Evolutionary conservation across 2,113 vertebrate genomes (phyloP).

Genomic region (Synchiropus splendidus): DNA sequence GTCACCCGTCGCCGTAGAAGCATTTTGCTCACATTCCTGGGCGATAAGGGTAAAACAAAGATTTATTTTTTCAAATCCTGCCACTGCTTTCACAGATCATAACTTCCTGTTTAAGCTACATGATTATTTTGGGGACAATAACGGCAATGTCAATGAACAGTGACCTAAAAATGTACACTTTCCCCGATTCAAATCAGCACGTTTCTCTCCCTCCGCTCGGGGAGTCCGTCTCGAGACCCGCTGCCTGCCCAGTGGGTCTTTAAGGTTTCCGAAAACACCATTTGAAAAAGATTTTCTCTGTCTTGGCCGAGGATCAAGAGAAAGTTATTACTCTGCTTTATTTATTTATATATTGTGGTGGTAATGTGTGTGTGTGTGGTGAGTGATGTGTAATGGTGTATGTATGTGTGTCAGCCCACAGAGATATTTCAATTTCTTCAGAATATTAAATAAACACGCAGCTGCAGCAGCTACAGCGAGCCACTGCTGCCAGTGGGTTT

Average conservation of each 20-base stretch:
- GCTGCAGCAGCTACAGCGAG: slow-evolving; percentile 59
- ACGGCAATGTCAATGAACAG: too few species aligned
- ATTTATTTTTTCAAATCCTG: too few species aligned
- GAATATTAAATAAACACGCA: slow-evolving; percentile 83
- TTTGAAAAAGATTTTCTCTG: slow-evolving; percentile 61
- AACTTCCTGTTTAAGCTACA: too few species aligned
- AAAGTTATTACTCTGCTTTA: slow-evolving; percentile 63
- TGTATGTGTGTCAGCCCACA: slow-evolving; percentile 60
- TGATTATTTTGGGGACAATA: too few species aligned
- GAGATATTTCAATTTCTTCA: slow-evolving; percentile 81
- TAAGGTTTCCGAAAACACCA: slow-evolving; percentile 49
- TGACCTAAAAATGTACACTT: too few species aligned
- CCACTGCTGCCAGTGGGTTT: slow-evolving; percentile 68
- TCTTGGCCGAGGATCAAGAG: slow-evolving; percentile 65
- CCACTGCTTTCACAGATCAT: too few species aligned
- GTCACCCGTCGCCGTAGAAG: too few species aligned
- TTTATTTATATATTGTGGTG: slow-evolving; percentile 67
- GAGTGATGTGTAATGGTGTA: slow-evolving; percentile 18
- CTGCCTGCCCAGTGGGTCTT: slow-evolving; percentile 17
- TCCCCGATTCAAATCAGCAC: too few species aligned
- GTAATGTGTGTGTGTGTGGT: slow-evolving; percentile 38
- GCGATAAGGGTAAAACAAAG: too few species aligned
- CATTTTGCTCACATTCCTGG: too few species aligned
- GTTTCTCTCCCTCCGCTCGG: slow-evolving; percentile 27
- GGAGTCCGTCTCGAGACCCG: slow-evolving; percentile 39